Base-by-base conservation (phyloP, 2,113 vertebrate genomes). In the Emydura subglobosa region DNA sequence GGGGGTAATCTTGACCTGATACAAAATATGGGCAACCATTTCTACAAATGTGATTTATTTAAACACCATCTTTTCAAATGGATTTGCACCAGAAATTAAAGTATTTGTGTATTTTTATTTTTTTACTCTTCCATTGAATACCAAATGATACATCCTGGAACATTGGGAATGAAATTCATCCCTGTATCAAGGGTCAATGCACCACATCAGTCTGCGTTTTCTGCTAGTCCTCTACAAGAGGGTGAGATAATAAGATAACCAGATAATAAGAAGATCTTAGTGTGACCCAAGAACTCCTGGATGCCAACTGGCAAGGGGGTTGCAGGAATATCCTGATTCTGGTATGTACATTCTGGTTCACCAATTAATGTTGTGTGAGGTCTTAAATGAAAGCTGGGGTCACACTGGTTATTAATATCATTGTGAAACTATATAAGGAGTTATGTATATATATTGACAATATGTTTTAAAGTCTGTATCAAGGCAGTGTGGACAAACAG, bases 1-100 rank as follows among this genome's bases (percentile, higher is more conserved):
- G 93, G 79, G 98, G 97, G 44, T 98, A 98, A 79, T 98, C 97
- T 24, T 68, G 95, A 61, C 97, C 97, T 98, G 91, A 83, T 5
- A 19, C 13, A 79, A 95, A 1, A 17, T 0, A 10, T 74, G 85
- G 53, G 88, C n/a, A 88, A 49, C 3, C 9, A 14, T 22, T 22
- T 54, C 79, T 50, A 79, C 9, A 47, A 54, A n/a, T 14, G 31
- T 11, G 0, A 7, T 14, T 57, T 57, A n/a, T 57, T 87, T 87
- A 8, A 42, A 49, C 44, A 49, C 29, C 14, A 57, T 47, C 7
- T 55, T 16, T 16, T 74, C 39, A 25, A 47, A 57, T 53, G 44
- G 24, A 50, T 74, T 85, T 44, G 17, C 91, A 57, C 3, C 50
- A 50, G 25, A 13, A 31, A 50, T 61, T 22, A 19, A 29, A n/a